Evolutionary conservation across 2,113 vertebrate genomes (phyloP), one percentile per base, ranked within the genome.

Genomic region (Thalassarche chlororhynchos): DNA sequence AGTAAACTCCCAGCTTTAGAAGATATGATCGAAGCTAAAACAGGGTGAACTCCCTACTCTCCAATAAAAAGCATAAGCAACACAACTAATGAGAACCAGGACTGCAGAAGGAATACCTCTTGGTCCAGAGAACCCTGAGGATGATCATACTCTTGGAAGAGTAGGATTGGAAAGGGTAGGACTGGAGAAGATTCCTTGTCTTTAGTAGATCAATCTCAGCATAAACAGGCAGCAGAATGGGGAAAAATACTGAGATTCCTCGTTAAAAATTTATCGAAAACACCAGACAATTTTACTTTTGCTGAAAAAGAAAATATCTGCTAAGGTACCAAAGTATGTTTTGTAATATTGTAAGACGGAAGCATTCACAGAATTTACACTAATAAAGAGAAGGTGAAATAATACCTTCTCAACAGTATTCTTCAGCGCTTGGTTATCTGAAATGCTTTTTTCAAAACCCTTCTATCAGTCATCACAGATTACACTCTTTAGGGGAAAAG

Each of bases 401-500:
- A 96, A 91, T 80, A 95, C 36, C 34, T 94, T 70, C 90, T 94
- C 91, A 92, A 87, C 68, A 87, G 81, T 84, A 91, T 95, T 93
- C 92, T 89, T 85, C 51, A 55, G 40, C 2, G 23, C 32, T 92
- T 91, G 77, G 54, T 79, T 92, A 84, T 82, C 76, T 72, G 77
- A 95, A 96, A 93, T 66, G 84, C 66, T 95, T 80, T 96, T 89
- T 96, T 95, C 91, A 94, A 95, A 97, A 95, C 91, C 89, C 40
- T 96, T 97, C 91, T 76, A 91, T 94, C 89, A 93, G 90, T 92
- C 94, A 97, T 85, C 77, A 95, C 65, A 92, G 86, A 96, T 96
- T 75, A 94, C 36, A 76, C 28, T 87, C 54, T 91, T 92, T 58
- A 79, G 58, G 34, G 51, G 13, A 95, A 81, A 95, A 65, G 6